Conservation (phyloP, 2,113 vertebrate genomes). For the Paramisgurnus dabryanus region DNA sequence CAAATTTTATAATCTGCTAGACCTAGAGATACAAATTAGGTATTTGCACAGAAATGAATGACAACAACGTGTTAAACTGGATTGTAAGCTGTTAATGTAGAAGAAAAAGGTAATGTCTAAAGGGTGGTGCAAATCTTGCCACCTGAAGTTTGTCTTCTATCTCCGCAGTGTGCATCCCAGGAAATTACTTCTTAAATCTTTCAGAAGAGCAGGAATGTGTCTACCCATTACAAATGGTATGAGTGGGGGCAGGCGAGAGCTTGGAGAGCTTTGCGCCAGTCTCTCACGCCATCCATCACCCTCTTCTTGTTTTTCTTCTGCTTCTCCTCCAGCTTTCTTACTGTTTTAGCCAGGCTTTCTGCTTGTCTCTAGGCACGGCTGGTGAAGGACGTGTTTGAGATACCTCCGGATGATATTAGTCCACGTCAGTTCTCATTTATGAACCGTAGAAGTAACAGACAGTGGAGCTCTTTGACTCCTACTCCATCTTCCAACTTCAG, state of each 20-base stretch:
- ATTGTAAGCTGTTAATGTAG: not conserved
- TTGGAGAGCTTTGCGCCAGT: conserved; percentile 59
- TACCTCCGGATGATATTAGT: conserved; percentile 67
- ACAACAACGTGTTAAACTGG: not conserved
- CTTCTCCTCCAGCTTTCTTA: conserved; percentile 46
- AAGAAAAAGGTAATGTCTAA: not conserved
- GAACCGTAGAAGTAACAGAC: conserved; percentile 62
- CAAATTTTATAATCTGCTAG: too few species aligned
- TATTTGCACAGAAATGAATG: not conserved
- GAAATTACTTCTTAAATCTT: conserved; percentile 60
- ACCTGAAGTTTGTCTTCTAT: not conserved
- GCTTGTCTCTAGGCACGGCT: conserved; percentile 45
- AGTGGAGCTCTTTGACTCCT: conserved; percentile 40
- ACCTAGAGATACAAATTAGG: too few species aligned
- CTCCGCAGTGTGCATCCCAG: conserved; percentile 68
- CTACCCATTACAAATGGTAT: conserved; percentile 56
- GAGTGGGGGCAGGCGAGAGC: conserved; percentile 61
- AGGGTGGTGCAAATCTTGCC: not conserved
- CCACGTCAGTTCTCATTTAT: conserved; percentile 65
- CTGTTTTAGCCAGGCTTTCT: conserved; percentile 8
- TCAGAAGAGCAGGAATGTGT: conserved; percentile 38
- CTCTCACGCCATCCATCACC: conserved; percentile 70
- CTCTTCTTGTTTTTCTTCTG: conserved; percentile 51
- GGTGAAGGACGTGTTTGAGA: conserved; percentile 56
- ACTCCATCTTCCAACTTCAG: conserved; percentile 51